Conservation (phyloP, 2,888 invertebrate genomes). For the Lamellibrachia columna region DNA sequence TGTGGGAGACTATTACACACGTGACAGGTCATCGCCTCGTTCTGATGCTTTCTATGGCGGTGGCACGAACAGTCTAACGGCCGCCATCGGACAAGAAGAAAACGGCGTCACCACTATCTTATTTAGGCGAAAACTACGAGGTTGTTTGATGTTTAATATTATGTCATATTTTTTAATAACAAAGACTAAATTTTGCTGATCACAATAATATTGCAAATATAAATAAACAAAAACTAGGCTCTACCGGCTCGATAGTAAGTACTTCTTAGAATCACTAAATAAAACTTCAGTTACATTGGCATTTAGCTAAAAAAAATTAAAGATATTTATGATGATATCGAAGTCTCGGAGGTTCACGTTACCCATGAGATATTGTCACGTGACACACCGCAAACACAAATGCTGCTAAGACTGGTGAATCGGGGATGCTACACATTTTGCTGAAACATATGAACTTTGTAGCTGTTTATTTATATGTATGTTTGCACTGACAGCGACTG, state of each 20-base stretch:
- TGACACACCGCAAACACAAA: background rate
- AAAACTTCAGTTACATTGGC: too few relatives aligned
- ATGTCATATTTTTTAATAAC: too few relatives aligned
- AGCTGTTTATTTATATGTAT: background rate
- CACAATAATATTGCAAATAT: background rate
- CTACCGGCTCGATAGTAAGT: too few relatives aligned
- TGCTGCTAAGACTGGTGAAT: background rate
- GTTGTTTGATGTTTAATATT: slow-evolving; percentile 57
- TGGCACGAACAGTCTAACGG: slow-evolving; percentile 84
- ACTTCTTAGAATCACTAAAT: too few relatives aligned
- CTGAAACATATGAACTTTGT: background rate
- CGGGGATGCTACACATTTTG: background rate
- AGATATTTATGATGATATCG: background rate
- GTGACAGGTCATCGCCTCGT: slow-evolving; percentile 91
- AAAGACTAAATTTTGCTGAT: background rate
- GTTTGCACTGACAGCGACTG: slow-evolving; percentile 70
- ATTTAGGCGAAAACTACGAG: slow-evolving; percentile 84
- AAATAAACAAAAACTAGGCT: background rate
- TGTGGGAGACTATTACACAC: slow-evolving; percentile 91
- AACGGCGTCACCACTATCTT: slow-evolving; percentile 90
- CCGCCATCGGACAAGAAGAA: slow-evolving; percentile 85
- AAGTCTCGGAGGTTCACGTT: background rate
- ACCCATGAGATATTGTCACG: background rate
- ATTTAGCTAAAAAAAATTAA: background rate
- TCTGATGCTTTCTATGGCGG: slow-evolving; percentile 85